Conservation (phyloP, 2,797 vertebrate genomes). For the Enteromius treurensis region DNA sequence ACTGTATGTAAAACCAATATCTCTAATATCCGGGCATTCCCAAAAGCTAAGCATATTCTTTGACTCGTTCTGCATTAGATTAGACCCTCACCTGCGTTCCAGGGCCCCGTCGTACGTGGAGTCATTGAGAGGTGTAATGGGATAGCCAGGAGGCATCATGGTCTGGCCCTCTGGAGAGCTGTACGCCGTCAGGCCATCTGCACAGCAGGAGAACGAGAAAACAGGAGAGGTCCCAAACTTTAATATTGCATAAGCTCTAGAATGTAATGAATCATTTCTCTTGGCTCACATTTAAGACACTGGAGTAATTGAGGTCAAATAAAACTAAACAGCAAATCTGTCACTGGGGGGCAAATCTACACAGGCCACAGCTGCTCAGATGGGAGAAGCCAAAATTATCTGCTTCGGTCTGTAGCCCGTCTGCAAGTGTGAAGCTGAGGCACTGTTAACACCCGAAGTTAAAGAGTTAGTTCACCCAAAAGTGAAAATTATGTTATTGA, state of each 20-base stretch:
- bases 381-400: background rate
- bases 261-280: conserved; percentile 23
- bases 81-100: conserved; percentile 75
- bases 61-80: background rate
- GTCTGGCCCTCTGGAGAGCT: conserved; percentile 86
- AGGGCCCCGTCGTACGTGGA: conserved; percentile 87
- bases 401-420: conserved; percentile 3
- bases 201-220: background rate
- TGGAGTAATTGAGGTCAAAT: conserved; percentile 25
- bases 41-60: background rate
- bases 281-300: conserved; percentile 21
- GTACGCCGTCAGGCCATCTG: conserved; percentile 88
- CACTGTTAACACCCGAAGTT: background rate
- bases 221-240: background rate
- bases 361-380: conserved; percentile 17
- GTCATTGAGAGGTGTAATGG: conserved; percentile 86
- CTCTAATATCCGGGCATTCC: background rate
- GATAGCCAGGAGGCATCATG: conserved; percentile 79
- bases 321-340: conserved; percentile 20
- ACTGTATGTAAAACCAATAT: background rate
- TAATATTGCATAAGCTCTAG: conserved; percentile 12
- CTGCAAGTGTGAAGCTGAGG: background rate
- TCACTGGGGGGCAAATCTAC: conserved; percentile 32
- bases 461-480: too few species aligned
- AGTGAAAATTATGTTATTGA: too few species aligned